Base-by-base conservation (phyloP, 2,797 vertebrate species). In the Rachycentron canadum region DNA sequence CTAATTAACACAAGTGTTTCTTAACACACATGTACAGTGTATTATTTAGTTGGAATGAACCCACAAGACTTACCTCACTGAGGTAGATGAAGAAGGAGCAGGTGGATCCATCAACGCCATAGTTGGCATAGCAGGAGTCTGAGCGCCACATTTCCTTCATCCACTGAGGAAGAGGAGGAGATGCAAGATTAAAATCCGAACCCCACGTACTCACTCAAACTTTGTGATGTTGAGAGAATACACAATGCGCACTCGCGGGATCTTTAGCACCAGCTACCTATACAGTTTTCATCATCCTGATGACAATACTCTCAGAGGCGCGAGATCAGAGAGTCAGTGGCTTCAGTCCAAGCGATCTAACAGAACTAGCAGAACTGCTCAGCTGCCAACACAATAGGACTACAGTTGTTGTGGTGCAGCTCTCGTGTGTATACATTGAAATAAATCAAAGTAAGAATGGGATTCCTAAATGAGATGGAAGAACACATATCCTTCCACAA, bases 101-200 rank as follows among this genome's bases (percentile, higher is more conserved):
- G 0, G 95, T 95, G 88, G 97, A 97, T n/a, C 98, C 98, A 23
- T 99, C 98, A 65, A 99, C 98, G n/a, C 98, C 98, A 0, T 99
- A 99, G 84, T 94, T 98, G 34, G 91, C 86, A 0, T 99, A 99
- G 93, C 98, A 99, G 83, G 96, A 92, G 90, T 99, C 98, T 0
- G 98, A 98, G 52, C 95, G 96, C 98, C 98, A 99, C 98, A 99
- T 99, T 81, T 99, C 98, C 93, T 97, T 99, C 98, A 99, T 99
- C 98, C 98, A 99, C 98, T 99, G 94, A 32, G 49, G 60, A 81
- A 45, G 45, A 85, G 21, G 45, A 86, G 21, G 26, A 78, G 40
- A 50, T 49, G 3, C 1, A 43, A 59, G 21, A 73, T 81, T 49
- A 50, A 12, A 67, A 49, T 40, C 16, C 13, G 1, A 55, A 19